These are phyloP conservation scores for Gymnarchus niloticus DNA, from an alignment of 2,113 vertebrate species.

Conservation along the genomic window DNA sequence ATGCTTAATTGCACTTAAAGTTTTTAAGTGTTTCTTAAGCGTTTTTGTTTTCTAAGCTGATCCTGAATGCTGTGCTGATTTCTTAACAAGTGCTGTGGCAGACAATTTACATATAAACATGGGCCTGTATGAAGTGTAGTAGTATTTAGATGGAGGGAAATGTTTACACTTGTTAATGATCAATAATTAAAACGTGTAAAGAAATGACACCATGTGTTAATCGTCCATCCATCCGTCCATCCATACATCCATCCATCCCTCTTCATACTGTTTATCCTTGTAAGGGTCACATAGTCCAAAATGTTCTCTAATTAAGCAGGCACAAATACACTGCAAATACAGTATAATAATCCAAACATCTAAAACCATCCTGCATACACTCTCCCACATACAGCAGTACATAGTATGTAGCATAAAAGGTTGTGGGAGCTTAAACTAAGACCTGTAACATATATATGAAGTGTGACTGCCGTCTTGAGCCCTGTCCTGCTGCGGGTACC, in stretches of 20 bases:
- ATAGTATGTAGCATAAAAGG: neutral
- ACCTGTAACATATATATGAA: neutral
- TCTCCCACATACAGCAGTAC: conserved; percentile 18
- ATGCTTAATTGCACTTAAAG: conserved; percentile 11
- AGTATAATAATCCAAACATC: neutral
- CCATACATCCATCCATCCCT: neutral
- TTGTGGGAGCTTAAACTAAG: neutral
- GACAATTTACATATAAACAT: neutral
- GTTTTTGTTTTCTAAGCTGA: conserved; percentile 11
- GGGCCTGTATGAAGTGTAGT: neutral
- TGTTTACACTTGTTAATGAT: conserved; percentile 6
- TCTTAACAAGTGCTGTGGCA: neutral
- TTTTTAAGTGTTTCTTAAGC: conserved; percentile 4
- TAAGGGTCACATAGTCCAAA: neutral
- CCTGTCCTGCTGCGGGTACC: neutral
- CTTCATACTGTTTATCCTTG: neutral
- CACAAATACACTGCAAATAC: neutral
- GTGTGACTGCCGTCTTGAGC: neutral
- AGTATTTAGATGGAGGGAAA: neutral
- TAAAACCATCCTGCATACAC: conserved; percentile 17
- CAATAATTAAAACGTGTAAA: neutral
- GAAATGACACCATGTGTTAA: neutral
- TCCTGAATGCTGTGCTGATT: neutral
- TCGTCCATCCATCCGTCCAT: too few species aligned
- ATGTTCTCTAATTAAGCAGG: neutral